Base-by-base conservation (phyloP, 2,113 vertebrate species). In the Silurus glanis region DNA sequence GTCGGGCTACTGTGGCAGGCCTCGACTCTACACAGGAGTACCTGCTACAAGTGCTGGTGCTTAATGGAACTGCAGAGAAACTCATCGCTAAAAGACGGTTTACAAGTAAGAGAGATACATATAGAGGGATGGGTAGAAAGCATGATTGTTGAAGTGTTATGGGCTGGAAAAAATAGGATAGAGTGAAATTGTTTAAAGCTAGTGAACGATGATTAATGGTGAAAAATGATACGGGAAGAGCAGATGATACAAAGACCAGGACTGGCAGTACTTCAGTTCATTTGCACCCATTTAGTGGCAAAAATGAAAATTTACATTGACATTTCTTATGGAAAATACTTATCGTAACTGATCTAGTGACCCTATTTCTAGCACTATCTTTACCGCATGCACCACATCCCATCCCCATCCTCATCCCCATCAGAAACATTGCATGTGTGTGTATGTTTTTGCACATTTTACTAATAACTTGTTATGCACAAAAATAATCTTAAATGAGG, bases 1-100 rank as follows among this genome's bases (percentile, higher is more conserved):
- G 96, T 53, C 95, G 97, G 82, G 97, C 96, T 3, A 98, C 97
- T 0, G 97, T 98, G 61, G 97, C 95, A 0, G 97, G 97, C 3
- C 92, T 99, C 90, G 96, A 96, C 92, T 94, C 97, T 72, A 92
- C 92, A 72, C 97, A 97, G 91, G 97, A 96, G 85, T 97, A 98
- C 82, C 92, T 91, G 0, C 92, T 97, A 78, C 97, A 97, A 84
- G 95, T 98, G 85, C 95, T 97, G 0, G 88, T 95, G 85, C 96
- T 98, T 61, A 96, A 96, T 0, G 95, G 96, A 66, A 97, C 96
- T 0, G 92, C 95, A 25, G 96, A 96, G 88, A 92, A 92, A 47
- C 94, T 97, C 69, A 95, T 98, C 2, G 97, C 96, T 49, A 97
- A 95, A 85, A 95, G 96, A 89, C 94, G 96, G 90, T 98, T 98